Base-by-base conservation (phyloP, 2,888 invertebrate genomes). In the Ormyrus nitidulus region DNA sequence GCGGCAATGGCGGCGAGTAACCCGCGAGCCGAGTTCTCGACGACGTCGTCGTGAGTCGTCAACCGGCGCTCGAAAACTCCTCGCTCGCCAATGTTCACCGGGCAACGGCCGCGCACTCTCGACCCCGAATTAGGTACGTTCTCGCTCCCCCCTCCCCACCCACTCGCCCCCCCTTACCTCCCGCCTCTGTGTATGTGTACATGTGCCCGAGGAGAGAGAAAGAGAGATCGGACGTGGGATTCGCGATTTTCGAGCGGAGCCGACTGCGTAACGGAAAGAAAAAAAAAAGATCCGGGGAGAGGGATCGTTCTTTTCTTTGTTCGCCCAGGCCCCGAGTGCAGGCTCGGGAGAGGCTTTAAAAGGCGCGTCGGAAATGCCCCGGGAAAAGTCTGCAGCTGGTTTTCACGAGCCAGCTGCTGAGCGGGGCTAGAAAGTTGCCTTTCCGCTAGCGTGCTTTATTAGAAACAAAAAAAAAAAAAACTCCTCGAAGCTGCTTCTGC, bases 41-140 rank as follows among this genome's bases (percentile, higher is more conserved):
- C 56, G 59, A 70, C 59, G 59, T 48, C 46, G 61, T 54, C 61
- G 11, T 73, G n/a, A 34, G 53, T 66, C 64, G 46, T 44, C 72
- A 48, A 48, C 53, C 69, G 65, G 59, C 80, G 64, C 59, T 34
- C 34, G 34, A 34, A 34, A 34, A 34, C 34, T 34, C 34, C 66
- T 54, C 19, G 19, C 54, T 62, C 72, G 80, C 77, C 80, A 72
- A 80, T 80, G 80, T 73, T 53, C 77, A 73, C 76, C 77, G 80
- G 77, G 62, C 80, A 77, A 80, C 71, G 80, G 11, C 71, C 72
- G 71, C 72, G 66, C 58, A 68, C 19, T 72, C 80, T 76, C 68
- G 80, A 73, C 72, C 80, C 77, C 77, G 72, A 56, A 80, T 69
- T 80, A 80, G 80, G 80, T 80, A 80, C 77, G 77, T 72, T 9